These are phyloP conservation scores for Drosophila recens DNA, from an alignment of 2,888 invertebrate species.

Conservation along the genomic window DNA sequence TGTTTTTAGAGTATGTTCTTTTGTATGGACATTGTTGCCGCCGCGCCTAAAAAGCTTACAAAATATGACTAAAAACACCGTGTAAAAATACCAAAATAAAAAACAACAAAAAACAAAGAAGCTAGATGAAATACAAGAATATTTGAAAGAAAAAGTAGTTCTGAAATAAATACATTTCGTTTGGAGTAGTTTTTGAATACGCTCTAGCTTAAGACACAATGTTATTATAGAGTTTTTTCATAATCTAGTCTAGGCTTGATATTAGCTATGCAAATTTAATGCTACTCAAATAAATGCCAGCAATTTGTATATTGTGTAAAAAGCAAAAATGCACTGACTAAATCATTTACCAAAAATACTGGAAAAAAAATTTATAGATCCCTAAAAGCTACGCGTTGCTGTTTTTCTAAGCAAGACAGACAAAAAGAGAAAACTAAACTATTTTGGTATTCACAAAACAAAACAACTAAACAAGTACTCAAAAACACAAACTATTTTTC, in stretches of 20 bases:
- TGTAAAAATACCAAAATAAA: slow-evolving; percentile 46
- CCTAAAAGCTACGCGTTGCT: slow-evolving; percentile 43
- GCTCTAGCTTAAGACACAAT: slow-evolving; percentile 58
- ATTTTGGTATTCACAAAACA: slow-evolving; percentile 54
- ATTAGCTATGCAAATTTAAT: slow-evolving; percentile 60
- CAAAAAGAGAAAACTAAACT: slow-evolving; percentile 35
- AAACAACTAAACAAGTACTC: slow-evolving; percentile 20
- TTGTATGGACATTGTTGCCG: slow-evolving; percentile 79
- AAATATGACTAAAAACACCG: slow-evolving; percentile 35
- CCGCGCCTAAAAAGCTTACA: slow-evolving; percentile 75
- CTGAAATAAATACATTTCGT: slow-evolving; percentile 16
- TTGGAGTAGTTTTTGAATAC: slow-evolving; percentile 32
- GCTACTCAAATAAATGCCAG: slow-evolving; percentile 43
- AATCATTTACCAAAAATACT: slow-evolving; percentile 21
- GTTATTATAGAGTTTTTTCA: slow-evolving; percentile 59
- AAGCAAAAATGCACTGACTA: slow-evolving; percentile 54
- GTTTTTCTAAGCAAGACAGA: slow-evolving; percentile 31
- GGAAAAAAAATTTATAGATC: not conserved
- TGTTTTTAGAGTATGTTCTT: slow-evolving; percentile 33
- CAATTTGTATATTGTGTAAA: slow-evolving; percentile 62
- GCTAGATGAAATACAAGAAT: slow-evolving; percentile 13
- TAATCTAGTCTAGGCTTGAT: slow-evolving; percentile 58
- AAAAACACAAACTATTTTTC: slow-evolving; percentile 55
- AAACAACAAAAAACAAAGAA: slow-evolving; percentile 8
- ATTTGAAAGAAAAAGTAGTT: slow-evolving; percentile 21